phyloP scores from a whole-genome alignment of 2,888 invertebrate species.

The Drosophila infuscata region DNA sequence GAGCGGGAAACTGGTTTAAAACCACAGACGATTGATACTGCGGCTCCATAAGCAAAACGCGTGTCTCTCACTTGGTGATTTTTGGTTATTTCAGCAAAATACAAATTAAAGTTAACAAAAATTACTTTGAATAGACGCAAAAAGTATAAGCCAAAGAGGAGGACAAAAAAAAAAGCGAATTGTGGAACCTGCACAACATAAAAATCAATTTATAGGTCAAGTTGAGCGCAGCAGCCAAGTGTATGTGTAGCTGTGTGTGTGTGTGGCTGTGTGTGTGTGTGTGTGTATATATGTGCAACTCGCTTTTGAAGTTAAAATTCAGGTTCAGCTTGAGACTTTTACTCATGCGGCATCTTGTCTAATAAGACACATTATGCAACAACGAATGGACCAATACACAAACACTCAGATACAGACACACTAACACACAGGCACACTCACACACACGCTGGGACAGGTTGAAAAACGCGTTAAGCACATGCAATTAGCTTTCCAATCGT shows the following conservation, averaged over 20 bases:
- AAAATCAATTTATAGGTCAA: slow-evolving; percentile 82
- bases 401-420: slow-evolving; percentile 12
- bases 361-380: slow-evolving; percentile 73
- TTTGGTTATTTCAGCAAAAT: slow-evolving; percentile 51
- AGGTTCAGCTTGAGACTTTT: slow-evolving; percentile 74
- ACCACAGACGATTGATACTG: slow-evolving; percentile 33
- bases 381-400: slow-evolving; percentile 39
- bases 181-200: slow-evolving; percentile 78
- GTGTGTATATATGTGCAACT: slow-evolving; percentile 44
- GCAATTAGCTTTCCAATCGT: slow-evolving; percentile 49
- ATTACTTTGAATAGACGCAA: slow-evolving; percentile 49
- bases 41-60: slow-evolving; percentile 6
- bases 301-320: slow-evolving; percentile 62
- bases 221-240: slow-evolving; percentile 71
- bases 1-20: slow-evolving; percentile 46
- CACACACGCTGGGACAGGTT: slow-evolving; percentile 2
- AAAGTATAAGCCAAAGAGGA: slow-evolving; percentile 40
- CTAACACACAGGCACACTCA: slow-evolving; percentile 5
- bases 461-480: slow-evolving; percentile 30
- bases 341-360: slow-evolving; percentile 72
- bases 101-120: slow-evolving; percentile 29
- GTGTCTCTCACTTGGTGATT: slow-evolving; percentile 59
- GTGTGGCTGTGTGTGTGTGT: slow-evolving; percentile 15
- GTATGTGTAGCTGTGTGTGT: background rate
- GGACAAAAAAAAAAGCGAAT: slow-evolving; percentile 25